phyloP scores from a whole-genome alignment of 2,113 vertebrate genomes.

The Emydura subglobosa region DNA sequence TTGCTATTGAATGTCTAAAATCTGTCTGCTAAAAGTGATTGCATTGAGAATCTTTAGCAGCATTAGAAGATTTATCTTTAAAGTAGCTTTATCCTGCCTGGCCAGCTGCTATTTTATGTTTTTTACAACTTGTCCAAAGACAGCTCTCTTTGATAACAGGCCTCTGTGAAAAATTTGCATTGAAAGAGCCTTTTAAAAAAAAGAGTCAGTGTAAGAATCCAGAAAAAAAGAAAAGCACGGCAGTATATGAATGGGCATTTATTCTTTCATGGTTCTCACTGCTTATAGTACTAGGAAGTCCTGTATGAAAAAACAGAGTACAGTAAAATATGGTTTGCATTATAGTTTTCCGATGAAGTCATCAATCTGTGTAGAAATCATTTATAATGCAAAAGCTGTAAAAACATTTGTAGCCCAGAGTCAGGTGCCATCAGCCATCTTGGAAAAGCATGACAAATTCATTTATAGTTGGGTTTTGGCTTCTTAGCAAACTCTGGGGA shows the following conservation, averaged over 20 bases:
- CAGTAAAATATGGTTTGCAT: constrained; percentile 70
- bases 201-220: constrained; percentile 33
- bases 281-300: constrained; percentile 35
- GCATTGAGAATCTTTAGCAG: constrained; percentile 13
- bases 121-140: constrained; percentile 57
- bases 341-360: constrained; percentile 69
- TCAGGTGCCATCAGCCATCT: constrained; percentile 66
- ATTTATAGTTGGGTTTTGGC: constrained; percentile 56
- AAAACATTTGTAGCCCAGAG: constrained; percentile 60
- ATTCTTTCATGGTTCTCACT: constrained; percentile 37
- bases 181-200: constrained; percentile 26
- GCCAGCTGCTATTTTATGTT: constrained; percentile 58
- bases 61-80: constrained; percentile 56
- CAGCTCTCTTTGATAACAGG: constrained; percentile 54
- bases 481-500: constrained; percentile 45
- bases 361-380: constrained; percentile 62
- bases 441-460: constrained; percentile 64
- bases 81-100: constrained; percentile 55
- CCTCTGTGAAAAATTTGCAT: constrained; percentile 64
- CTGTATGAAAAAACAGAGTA: constrained; percentile 36
- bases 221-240: background rate
- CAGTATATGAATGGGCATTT: constrained; percentile 46
- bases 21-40: constrained; percentile 41
- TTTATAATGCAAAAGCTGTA: constrained; percentile 70
- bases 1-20: constrained; percentile 41